Conservation (phyloP, 1,140 invertebrate species). For the Neuroterus valhalla region DNA sequence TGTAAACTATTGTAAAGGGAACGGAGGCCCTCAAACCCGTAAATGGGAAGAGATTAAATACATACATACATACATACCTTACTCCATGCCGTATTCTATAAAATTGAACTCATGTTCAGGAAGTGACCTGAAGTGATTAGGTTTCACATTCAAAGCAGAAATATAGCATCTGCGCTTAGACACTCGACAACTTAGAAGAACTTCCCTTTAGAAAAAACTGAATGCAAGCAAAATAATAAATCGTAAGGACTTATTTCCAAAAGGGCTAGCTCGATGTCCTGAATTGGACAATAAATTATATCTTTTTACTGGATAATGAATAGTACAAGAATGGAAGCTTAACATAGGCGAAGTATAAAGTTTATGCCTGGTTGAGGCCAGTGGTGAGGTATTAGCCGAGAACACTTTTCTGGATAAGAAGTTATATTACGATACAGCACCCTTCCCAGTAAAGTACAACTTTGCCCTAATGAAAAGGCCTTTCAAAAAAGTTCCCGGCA, state of each 20-base stretch:
- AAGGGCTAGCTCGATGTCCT: neutral
- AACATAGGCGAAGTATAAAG: neutral
- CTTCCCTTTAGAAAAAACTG: too few relatives aligned
- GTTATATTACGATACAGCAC: neutral
- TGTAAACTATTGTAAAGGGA: too few relatives aligned
- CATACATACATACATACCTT: neutral
- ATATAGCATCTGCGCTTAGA: too few relatives aligned
- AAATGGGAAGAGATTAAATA: too few relatives aligned
- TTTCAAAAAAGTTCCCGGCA: neutral
- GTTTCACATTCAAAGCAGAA: too few relatives aligned
- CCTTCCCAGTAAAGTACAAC: neutral
- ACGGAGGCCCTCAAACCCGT: too few relatives aligned
- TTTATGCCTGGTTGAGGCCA: constrained; percentile 16
- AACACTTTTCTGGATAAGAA: constrained; percentile 16
- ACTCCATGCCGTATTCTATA: too few relatives aligned
- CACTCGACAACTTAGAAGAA: too few relatives aligned
- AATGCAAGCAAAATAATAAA: neutral
- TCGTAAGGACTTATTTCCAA: neutral
- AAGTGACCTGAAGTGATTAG: neutral
- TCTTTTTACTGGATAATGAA: neutral
- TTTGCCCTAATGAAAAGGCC: neutral
- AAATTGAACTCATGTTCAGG: too few relatives aligned
- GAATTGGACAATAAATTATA: neutral
- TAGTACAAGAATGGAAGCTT: neutral
- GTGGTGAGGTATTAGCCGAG: neutral